Base-by-base conservation (phyloP, 2,888 invertebrate species). In the Stenchaetothrips biformis region DNA sequence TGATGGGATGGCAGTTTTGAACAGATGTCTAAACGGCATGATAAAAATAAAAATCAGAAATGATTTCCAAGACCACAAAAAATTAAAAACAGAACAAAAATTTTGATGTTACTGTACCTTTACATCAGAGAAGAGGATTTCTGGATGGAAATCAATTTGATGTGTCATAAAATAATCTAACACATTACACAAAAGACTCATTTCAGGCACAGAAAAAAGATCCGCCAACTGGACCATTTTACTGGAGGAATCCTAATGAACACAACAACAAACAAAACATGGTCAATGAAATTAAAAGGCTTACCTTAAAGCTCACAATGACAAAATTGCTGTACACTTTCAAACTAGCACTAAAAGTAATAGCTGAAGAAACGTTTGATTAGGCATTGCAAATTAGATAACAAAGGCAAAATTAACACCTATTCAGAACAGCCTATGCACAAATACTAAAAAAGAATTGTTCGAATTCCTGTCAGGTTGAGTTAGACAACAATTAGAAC, bases 141-240 rank as follows among this genome's bases (percentile, higher is more conserved):
- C 97, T 0, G 99, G 97, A 87, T 97, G 95, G 87, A 95, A 99
- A 85, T 95, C 94, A 83, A 98, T 95, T 83, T 94, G 93, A 87
- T 96, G 94, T 80, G 90, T 90, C 83, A 94, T 92, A 85, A 98
- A 97, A 88, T 94, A 96, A 88, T 98, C 96, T 0, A 96, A 95
- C 4, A 98, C 95, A 88, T 97, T 96, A 84, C 97, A 95, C 4
- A 98, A 88, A 77, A 99, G 88, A 83, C 95, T 93, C 93, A 98
- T 97, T 90, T 98, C 98, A 48, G 99, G 98, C 78, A 98, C 94
- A 9, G 98, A 97, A 88, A 99, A 99, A 80, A 98, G 88, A 89
- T 99, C 99, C 7, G 98, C 97, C 84, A 99, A 88, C 86, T 99
- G 98, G 25, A 96, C 93, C 97, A 99, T 97, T 87, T 90, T 89